Conservation (phyloP, 2,888 invertebrate genomes). For the Drosophila bunnanda region DNA sequence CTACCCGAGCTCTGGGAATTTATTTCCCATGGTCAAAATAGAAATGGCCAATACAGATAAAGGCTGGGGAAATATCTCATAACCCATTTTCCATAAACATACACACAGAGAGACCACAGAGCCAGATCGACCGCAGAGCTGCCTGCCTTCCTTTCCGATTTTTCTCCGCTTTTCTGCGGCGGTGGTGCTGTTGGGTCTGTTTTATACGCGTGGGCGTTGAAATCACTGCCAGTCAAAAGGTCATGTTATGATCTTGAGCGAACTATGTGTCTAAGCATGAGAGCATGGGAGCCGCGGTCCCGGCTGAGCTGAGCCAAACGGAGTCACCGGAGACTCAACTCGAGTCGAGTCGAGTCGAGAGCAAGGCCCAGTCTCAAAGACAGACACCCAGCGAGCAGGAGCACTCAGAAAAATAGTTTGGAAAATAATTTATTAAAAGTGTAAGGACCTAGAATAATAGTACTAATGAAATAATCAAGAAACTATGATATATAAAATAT, state of each 20-base stretch:
- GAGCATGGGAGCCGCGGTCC: conserved; percentile 69
- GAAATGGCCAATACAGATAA: conserved; percentile 78
- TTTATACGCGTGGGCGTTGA: conserved; percentile 82
- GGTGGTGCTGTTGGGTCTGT: conserved; percentile 71
- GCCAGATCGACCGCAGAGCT: conserved; percentile 67
- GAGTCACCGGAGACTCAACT: conserved; percentile 12
- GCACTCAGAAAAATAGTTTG: conserved; percentile 10
- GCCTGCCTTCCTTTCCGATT: conserved; percentile 39
- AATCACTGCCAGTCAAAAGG: conserved; percentile 83
- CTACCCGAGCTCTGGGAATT: conserved; percentile 58
- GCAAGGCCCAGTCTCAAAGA: conserved; percentile 36
- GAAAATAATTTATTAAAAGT: neutral
- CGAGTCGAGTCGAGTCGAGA: conserved; percentile 22
- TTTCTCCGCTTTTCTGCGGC: conserved; percentile 12
- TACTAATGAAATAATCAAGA: neutral
- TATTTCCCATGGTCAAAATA: conserved; percentile 81
- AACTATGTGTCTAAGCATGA: conserved; percentile 76
- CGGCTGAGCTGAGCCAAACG: conserved; percentile 43
- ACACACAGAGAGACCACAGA: conserved; percentile 51
- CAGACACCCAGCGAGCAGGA: conserved; percentile 27
- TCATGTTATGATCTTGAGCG: conserved; percentile 82
- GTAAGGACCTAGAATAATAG: neutral
- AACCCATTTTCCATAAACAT: conserved; percentile 81
- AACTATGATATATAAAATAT: neutral
- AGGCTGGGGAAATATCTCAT: conserved; percentile 79